Evolutionary conservation across 1,140 invertebrate genomes (phyloP), one percentile per base, ranked within the genome.

Genomic region (Globodera ellingtonae): DNA sequence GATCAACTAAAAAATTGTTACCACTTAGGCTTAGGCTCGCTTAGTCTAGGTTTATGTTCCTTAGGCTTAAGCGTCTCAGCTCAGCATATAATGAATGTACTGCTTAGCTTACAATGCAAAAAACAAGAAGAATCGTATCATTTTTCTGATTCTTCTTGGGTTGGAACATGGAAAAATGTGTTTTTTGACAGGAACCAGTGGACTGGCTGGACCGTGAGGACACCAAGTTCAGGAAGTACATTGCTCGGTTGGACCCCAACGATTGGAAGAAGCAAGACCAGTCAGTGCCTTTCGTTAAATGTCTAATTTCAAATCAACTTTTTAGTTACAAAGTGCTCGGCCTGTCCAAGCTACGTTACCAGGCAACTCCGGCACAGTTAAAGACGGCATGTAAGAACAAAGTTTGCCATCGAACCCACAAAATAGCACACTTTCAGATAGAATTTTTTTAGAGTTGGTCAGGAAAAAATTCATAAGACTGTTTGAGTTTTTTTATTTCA

Each of bases 241-340:
- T 86, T 46, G 21, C 62, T 7, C 80, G 72, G 72, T 72, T 87
- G 69, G 84, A 87, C 66, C 85, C 85, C 13, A 85, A 82, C 52
- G 72, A 86, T 35, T 82, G 47, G 18, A 86, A 87, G n/a, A 78
- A 86, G 3, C 86, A 87, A 50, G 85, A 86, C 67, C 85, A 86
- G 65, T 86, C 18, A 35, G 47, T 50, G 10, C 0, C 56, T 5
- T 59, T 59, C 10, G 13, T 74, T 47, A 44, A 9, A 24, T 77
- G 35, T 24, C 48, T 47, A 47, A 75, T 47, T 75, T 50, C 13
- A 79, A 65, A 52, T 2, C 35, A 48, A 4, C 44, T 10, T 24
- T 79, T 78, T 10, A 79, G 70, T 21, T 79, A 71, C 70, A 86
- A 84, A 76, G 79, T 86, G 46, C 79, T 86, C 21, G 85, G 85